Evolutionary conservation across 2,797 vertebrate species (phyloP).

Genomic region (Arctocebus calabarensis): DNA sequence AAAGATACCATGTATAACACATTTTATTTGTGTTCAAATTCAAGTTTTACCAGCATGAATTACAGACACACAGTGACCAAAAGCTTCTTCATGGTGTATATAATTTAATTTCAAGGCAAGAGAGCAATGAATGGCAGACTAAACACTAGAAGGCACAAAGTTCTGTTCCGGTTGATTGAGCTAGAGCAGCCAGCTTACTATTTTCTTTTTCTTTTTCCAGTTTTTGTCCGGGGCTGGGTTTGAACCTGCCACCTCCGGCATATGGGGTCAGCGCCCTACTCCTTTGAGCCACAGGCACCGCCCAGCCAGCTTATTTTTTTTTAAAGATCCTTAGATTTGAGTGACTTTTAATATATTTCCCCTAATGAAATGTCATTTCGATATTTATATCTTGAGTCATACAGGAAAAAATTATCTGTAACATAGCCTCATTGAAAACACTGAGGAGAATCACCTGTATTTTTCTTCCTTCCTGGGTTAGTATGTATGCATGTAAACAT

Average conservation of each 20-base stretch:
- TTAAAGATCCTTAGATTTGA: conserved; percentile 18
- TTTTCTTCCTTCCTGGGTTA: background rate
- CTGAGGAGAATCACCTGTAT: background rate
- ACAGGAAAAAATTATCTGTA: background rate
- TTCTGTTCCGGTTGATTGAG: background rate
- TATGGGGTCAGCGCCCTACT: too few relatives aligned
- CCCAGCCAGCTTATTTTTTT: too few relatives aligned
- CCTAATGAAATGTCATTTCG: conserved; percentile 43
- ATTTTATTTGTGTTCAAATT: conserved; percentile 6
- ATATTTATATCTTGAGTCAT: conserved; percentile 4
- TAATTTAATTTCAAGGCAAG: background rate
- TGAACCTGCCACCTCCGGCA: too few relatives aligned
- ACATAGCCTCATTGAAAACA: background rate
- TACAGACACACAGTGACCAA: background rate
- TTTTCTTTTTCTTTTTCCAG: too few relatives aligned
- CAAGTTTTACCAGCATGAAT: background rate
- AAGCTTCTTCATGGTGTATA: background rate
- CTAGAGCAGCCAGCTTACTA: background rate
- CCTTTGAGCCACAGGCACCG: too few relatives aligned
- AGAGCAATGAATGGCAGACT: background rate
- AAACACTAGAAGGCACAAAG: background rate
- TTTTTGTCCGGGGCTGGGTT: too few relatives aligned
- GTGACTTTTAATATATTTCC: background rate
- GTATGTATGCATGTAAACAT: background rate
- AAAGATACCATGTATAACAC: background rate